Evolutionary conservation across 2,888 invertebrate species (phyloP), one percentile per base, ranked within the genome.

Genomic region (Cephus rjabovi): DNA sequence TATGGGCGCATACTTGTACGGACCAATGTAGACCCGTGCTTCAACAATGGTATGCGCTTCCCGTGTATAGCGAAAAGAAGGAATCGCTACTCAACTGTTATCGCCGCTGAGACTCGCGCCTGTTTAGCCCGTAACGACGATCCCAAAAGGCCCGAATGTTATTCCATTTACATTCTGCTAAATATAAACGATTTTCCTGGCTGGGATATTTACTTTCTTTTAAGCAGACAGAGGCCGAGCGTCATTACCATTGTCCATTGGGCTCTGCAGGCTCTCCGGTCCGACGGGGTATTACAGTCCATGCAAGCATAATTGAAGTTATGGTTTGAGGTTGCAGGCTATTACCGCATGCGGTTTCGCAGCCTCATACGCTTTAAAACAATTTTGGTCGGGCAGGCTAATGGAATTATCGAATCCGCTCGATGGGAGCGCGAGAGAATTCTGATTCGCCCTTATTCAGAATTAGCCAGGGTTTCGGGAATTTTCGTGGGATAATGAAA

Each of bases 1-100:
- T 89, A 89, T 88, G 86, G 85, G 83, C 82, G 86, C 87, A 86
- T 87, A 86, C 86, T 84, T 87, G 84, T 79, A 73, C 56, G 80
- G 83, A 85, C 85, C 83, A 84, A 85, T 83, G 83, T 77, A 81
- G 78, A 81, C 79, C 79, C 77, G 78, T 74, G 70, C 77, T 69
- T 75, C 76, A 74, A 74, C 30, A 30, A 31, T 69, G 75, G 76
- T 75, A 69, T 74, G 71, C 77, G 75, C 76, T 74, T 74, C 56
- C 23, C 9, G 23, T 9, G 56, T 23, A 23, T 23, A 68, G 77
- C 75, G 69, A 77, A 35, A 74, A 23, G 56, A 56, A 56, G 56
- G 56, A 56, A 56, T 56, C 56, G 23, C 56, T 23, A 9, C 56
- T 56, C 56, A 2, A 56, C 56, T 23, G 56, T 56, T 56, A 56